Base-by-base conservation (phyloP, 1,140 invertebrate species). In the Nymphalis io region DNA sequence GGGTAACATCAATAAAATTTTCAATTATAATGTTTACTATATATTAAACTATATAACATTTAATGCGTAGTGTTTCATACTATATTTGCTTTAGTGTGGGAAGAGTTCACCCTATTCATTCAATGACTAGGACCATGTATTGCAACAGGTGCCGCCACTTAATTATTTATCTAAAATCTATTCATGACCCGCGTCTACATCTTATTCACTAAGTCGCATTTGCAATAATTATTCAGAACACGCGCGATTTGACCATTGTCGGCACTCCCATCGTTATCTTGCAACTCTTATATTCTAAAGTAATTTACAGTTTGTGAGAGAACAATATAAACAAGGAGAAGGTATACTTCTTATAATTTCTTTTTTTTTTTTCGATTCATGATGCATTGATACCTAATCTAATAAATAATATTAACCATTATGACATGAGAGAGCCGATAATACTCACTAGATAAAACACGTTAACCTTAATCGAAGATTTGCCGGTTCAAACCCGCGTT, bases 181-280 rank as follows among this genome's bases (percentile, higher is more conserved):
- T 71, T 70, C 77, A 62, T 79, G 77, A 76, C 72, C 72, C 20
- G 58, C 61, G 51, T 55, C 51, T 55, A 27, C 61, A 38, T 59
- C 42, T 59, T 59, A 20, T 51, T 51, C 46, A 64, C 21, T 39
- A 53, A 68, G 55, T 57, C 72, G 67, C 63, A 70, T 68, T 64
- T 39, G 62, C 74, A 68, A 63, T 80, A 79, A 72, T 68, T 80
- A 83, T 83, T 83, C 80, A 81, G 81, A 78, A 33, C 27, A 60
- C 79, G 79, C 80, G 75, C 74, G 58, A 55, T 59, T 67, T 48
- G 38, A 48, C 69, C 68, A 74, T 70, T 72, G 66, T 74, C 59
- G 73, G 55, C 72, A 58, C 48, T 60, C 68, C 46, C 21, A 58
- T 59, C 42, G 38, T 21, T 10, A 21, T 53, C 38, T 60, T 16